Base-by-base conservation (phyloP, 2,113 vertebrate genomes). In the Coreoperca whiteheadi region DNA sequence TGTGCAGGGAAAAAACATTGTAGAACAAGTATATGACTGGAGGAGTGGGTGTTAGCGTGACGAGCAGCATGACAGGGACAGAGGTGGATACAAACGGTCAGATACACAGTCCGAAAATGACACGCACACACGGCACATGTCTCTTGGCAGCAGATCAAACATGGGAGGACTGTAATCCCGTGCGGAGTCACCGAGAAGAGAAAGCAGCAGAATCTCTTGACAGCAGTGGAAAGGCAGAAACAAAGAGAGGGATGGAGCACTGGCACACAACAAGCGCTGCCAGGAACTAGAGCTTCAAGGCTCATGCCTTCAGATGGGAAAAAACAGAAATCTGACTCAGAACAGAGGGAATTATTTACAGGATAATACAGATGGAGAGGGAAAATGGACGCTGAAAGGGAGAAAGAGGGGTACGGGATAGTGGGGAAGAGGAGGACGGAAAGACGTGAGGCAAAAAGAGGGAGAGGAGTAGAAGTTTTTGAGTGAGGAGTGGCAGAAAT, bases 341-440 rank as follows among this genome's bases (percentile, higher is more conserved):
- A 73, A 81, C 85, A 89, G 72, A 91, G 65, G 77, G 86, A 91
- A 92, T 91, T 91, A 90, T 92, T 91, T 82, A 90, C 82, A 85
- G 57, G 79, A 80, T 79, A 69, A 88, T 82, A 67, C 82, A 88
- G 79, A 87, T 68, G 85, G 82, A 87, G 72, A 73, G 56, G 50
- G 25, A 65, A 76, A 82, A 51, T 75, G 18, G 28, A 80, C 84
- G 80, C 66, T 20, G 39, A 76, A 41, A 64, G 60, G 61, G 30
- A 78, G 64, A 67, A 57, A 82, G 15, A 73, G 56, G 66, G 68
- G 78, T 18, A 4, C 18, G 48, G 48, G 59, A 56, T 37, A 60
- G 70, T 21, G 12, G 43, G 70, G 37, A 50, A 46, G 8, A 7
- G 8, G 15, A 54, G 21, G 66, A 28, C 1, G 4, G 56, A 53